Conservation (phyloP, 2,113 vertebrate species). For the Motacilla tschutschensis region DNA sequence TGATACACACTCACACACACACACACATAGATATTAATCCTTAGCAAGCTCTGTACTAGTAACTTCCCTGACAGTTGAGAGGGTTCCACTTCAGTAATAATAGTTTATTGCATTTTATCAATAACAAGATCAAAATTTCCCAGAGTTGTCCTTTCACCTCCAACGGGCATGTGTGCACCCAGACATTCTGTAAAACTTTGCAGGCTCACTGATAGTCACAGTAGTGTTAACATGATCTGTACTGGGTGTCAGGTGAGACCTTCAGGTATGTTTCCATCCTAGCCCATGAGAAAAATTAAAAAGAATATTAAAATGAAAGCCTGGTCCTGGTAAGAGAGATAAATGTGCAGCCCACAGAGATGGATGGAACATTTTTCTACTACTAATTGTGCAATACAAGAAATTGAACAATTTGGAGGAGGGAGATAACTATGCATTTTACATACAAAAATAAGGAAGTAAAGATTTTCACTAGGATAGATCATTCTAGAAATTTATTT, state of each 20-base stretch:
- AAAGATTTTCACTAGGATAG: neutral
- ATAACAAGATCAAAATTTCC: constrained; percentile 7
- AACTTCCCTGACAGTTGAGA: constrained; percentile 1
- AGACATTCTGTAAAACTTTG: neutral
- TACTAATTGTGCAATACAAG: neutral
- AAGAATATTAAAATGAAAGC: neutral
- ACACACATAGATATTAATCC: neutral
- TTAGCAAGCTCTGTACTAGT: neutral
- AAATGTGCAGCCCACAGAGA: neutral
- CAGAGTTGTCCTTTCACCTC: neutral
- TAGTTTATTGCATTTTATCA: constrained; percentile 18
- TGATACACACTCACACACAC: neutral
- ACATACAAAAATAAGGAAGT: neutral
- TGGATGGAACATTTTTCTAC: neutral
- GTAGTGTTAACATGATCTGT: neutral
- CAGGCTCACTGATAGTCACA: neutral
- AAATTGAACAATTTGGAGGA: neutral
- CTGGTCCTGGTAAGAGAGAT: neutral
- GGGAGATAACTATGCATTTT: neutral
- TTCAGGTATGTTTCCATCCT: neutral
- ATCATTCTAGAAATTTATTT: neutral
- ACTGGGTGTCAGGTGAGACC: neutral
- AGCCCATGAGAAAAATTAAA: neutral
- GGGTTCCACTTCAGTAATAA: neutral
- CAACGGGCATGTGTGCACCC: neutral